A percentile compares a stretch with the other conserved stretches of the same genome.
These are phyloP conservation scores for Grammomys dolichurus DNA, from an alignment of 2,113 vertebrate genomes.

Conservation along the genomic window DNA sequence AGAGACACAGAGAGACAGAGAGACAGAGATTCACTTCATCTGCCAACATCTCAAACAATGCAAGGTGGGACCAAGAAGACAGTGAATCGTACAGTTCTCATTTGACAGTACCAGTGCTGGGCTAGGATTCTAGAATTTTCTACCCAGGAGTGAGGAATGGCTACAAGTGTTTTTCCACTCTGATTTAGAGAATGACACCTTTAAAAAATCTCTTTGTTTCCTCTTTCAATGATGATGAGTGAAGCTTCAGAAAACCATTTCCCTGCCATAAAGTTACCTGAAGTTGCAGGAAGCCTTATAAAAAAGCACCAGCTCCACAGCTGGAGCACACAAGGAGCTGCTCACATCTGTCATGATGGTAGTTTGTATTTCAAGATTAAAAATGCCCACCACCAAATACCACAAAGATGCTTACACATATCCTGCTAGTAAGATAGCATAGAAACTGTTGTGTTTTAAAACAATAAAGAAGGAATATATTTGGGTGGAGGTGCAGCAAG, in stretches of 20 bases:
- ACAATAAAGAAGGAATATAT: too few relatives aligned
- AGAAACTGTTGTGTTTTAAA: neutral
- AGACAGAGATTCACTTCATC: neutral
- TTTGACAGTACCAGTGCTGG: neutral
- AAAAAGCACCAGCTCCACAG: neutral
- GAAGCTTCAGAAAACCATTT: neutral
- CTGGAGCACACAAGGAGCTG: neutral
- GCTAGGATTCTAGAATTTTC: neutral
- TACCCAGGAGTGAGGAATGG: neutral
- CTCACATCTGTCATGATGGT: neutral
- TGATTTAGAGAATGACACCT: neutral
- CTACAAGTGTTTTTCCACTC: neutral
- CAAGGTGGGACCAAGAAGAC: neutral
- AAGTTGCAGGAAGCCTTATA: slow-evolving; percentile 30
- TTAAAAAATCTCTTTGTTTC: neutral
- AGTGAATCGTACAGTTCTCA: neutral
- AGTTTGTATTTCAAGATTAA: slow-evolving; percentile 57
- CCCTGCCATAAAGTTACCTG: neutral
- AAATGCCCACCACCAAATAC: neutral
- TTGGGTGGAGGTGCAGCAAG: too few relatives aligned
- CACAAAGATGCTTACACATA: neutral
- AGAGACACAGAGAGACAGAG: neutral
- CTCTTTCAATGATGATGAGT: neutral
- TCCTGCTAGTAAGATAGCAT: neutral
- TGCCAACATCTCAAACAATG: neutral